Evolutionary conservation across 2,888 invertebrate genomes (phyloP).

Genomic region (Trichogramma evanescens): DNA sequence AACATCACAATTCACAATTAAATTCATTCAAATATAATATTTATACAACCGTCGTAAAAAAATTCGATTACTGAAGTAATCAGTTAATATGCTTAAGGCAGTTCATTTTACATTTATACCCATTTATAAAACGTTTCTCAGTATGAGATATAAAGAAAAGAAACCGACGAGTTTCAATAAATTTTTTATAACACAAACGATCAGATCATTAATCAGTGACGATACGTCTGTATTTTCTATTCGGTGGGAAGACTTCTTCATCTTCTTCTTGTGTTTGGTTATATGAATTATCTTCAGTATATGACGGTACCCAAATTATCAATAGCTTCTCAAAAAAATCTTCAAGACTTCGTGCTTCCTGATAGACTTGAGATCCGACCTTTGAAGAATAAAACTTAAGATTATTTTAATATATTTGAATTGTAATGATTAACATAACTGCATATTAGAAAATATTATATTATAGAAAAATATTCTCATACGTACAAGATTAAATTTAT

Average conservation of each 20-base stretch:
- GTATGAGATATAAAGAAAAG: too few species aligned
- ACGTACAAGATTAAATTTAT: constrained; percentile 74
- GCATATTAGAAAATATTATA: not conserved
- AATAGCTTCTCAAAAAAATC: constrained; percentile 79
- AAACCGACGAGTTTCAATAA: not conserved
- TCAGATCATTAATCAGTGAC: constrained; percentile 43
- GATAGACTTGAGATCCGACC: constrained; percentile 70
- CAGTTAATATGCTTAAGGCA: too few species aligned
- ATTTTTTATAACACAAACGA: not conserved
- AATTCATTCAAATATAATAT: too few species aligned
- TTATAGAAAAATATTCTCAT: constrained; percentile 2
- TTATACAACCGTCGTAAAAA: too few species aligned
- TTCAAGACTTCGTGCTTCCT: constrained; percentile 74
- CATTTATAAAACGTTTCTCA: too few species aligned
- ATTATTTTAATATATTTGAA: not conserved
- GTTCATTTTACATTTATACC: too few species aligned
- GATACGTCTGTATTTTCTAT: constrained; percentile 51
- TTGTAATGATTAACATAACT: not conserved
- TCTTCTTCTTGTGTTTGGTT: constrained; percentile 46
- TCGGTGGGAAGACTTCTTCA: constrained; percentile 49
- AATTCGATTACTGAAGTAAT: too few species aligned
- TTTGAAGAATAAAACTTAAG: constrained; percentile 34
- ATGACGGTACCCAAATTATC: constrained; percentile 73
- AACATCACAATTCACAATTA: too few species aligned
- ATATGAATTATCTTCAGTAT: constrained; percentile 54